phyloP scores from a whole-genome alignment of 2,797 vertebrate species.

The Eulemur albifrons region DNA sequence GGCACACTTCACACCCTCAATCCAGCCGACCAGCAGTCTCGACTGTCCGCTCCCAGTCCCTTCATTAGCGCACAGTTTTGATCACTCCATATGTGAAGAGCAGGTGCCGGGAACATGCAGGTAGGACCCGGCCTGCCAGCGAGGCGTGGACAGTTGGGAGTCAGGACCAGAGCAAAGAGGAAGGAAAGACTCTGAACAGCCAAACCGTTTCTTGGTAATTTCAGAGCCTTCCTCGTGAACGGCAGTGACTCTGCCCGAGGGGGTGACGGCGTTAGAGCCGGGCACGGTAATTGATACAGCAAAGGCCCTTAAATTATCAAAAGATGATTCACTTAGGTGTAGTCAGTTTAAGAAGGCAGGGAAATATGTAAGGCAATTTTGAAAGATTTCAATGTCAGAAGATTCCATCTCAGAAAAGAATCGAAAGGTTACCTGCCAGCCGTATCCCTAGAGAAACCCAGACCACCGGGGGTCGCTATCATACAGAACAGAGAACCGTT shows the following conservation, averaged over 20 bases:
- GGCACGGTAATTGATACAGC: fast-evolving
- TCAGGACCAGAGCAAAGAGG: background rate
- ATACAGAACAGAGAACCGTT: background rate
- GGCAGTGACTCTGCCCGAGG: background rate
- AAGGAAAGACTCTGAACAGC: background rate
- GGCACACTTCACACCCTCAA: background rate
- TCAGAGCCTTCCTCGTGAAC: background rate
- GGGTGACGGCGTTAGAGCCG: fast-evolving
- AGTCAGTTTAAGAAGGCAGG: background rate
- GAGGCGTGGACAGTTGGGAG: background rate
- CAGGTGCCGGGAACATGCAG: background rate
- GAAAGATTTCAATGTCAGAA: background rate
- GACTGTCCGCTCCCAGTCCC: background rate
- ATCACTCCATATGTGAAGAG: background rate
- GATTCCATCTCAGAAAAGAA: background rate
- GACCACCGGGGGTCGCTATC: fast-evolving
- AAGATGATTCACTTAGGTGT: background rate
- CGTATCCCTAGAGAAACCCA: background rate
- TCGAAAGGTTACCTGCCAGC: background rate
- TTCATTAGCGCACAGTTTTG: background rate
- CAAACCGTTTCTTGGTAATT: too few relatives aligned
- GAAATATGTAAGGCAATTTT: background rate
- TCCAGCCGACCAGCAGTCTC: background rate
- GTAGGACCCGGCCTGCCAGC: fast-evolving
- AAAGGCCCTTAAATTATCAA: background rate